These are phyloP conservation scores for Callitettix versicolor DNA, from an alignment of 1,140 invertebrate species.

Conservation along the genomic window DNA sequence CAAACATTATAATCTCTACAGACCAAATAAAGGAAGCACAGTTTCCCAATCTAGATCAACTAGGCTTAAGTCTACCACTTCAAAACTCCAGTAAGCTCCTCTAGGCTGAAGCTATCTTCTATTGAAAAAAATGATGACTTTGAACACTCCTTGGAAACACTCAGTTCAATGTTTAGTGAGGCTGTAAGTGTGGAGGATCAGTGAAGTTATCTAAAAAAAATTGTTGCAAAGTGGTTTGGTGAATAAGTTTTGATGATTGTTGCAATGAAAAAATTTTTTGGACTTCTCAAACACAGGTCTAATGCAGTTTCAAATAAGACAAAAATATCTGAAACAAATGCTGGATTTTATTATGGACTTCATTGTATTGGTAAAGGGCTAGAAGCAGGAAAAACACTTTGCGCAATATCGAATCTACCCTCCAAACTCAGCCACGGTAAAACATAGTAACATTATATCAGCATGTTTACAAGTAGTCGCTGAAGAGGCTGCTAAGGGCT, in stretches of 20 bases:
- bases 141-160: neutral
- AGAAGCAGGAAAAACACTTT: slow-evolving; percentile 1
- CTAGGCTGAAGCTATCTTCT: neutral
- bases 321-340: no score
- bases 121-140: neutral
- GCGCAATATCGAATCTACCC: neutral
- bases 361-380: neutral
- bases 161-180: no score
- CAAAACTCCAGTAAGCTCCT: no score
- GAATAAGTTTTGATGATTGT: slow-evolving; percentile 2
- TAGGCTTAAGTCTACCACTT: no score
- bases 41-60: no score
- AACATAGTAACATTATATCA: slow-evolving; percentile 3
- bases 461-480: slow-evolving; percentile 1
- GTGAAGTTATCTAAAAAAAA: neutral
- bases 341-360: neutral
- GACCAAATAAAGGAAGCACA: no score
- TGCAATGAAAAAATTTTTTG: neutral
- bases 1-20: no score
- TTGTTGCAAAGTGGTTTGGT: slow-evolving; percentile 1
- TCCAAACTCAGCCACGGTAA: slow-evolving; percentile 1
- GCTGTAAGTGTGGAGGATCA: neutral
- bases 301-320: no score
- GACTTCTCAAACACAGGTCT: neutral
- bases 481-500: slow-evolving; percentile 1